Percentiles rank a stretch among this genome's conserved stretches.
Conservation (phyloP, 2,113 vertebrate species). For the Callorhinus ursinus region DNA sequence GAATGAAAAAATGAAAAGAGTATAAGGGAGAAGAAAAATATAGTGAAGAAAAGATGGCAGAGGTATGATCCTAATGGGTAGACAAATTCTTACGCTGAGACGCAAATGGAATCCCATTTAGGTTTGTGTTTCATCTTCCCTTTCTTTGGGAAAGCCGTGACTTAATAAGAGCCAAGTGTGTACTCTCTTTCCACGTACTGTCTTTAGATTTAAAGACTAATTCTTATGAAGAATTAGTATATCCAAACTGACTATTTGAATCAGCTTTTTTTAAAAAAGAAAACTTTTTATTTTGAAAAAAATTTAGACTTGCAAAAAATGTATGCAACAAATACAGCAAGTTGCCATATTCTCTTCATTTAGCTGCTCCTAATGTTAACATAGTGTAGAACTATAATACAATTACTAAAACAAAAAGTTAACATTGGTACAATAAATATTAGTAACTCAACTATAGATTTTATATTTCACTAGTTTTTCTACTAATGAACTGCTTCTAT, state of each 20-base stretch:
- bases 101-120: background rate
- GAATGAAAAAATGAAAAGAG: background rate
- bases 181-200: constrained; percentile 60
- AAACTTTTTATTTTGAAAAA: background rate
- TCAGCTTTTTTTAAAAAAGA: background rate
- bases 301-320: background rate
- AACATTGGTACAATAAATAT: background rate
- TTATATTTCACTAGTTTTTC: background rate
- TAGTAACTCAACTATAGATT: background rate
- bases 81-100: background rate
- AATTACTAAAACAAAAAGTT: background rate
- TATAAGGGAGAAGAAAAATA: background rate
- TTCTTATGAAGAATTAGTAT: constrained; percentile 12
- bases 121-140: background rate
- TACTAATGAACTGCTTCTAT: background rate
- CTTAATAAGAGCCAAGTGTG: constrained; percentile 62
- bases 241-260: constrained; percentile 40
- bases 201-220: constrained; percentile 49
- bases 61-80: background rate
- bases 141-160: constrained; percentile 9
- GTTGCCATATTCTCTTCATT: background rate
- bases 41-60: background rate
- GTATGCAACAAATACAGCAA: background rate
- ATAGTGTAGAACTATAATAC: background rate
- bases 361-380: background rate